phyloP scores from a whole-genome alignment of 2,888 invertebrate genomes.

The Diarsia dahlii region DNA sequence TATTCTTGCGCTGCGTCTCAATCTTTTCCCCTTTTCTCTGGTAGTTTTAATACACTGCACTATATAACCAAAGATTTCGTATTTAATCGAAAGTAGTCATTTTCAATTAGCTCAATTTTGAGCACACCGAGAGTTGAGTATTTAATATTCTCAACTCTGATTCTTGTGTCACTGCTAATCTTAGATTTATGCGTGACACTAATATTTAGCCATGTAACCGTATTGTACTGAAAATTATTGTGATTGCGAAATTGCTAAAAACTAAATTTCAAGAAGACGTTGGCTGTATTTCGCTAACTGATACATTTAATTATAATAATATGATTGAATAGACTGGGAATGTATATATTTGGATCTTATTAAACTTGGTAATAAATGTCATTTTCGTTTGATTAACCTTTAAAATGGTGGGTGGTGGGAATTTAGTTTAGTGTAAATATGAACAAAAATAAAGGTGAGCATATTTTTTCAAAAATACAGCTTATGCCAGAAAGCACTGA shows the following conservation, averaged over 20 bases:
- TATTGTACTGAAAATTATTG: constrained; percentile 28
- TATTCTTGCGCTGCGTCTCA: constrained; percentile 24
- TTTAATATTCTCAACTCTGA: constrained; percentile 16
- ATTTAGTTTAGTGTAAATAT: constrained; percentile 7
- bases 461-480: not conserved
- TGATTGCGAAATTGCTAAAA: constrained; percentile 26
- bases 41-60: constrained; percentile 11
- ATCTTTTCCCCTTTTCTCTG: not conserved
- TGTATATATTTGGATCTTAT: constrained; percentile 69
- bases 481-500: not conserved
- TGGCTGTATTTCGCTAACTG: constrained; percentile 33
- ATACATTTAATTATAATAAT: constrained; percentile 20
- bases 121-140: not conserved
- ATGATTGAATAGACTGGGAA: constrained; percentile 59
- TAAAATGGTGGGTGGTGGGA: constrained; percentile 67
- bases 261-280: constrained; percentile 26
- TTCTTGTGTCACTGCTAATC: not conserved
- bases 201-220: constrained; percentile 9
- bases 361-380: constrained; percentile 68
- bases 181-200: constrained; percentile 12
- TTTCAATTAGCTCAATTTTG: constrained; percentile 1
- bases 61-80: constrained; percentile 50
- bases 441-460: not conserved
- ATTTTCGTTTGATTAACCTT: constrained; percentile 72
- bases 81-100: constrained; percentile 36